Evolutionary conservation across 2,888 invertebrate species (phyloP).

Genomic region (Stenodera caucasica): DNA sequence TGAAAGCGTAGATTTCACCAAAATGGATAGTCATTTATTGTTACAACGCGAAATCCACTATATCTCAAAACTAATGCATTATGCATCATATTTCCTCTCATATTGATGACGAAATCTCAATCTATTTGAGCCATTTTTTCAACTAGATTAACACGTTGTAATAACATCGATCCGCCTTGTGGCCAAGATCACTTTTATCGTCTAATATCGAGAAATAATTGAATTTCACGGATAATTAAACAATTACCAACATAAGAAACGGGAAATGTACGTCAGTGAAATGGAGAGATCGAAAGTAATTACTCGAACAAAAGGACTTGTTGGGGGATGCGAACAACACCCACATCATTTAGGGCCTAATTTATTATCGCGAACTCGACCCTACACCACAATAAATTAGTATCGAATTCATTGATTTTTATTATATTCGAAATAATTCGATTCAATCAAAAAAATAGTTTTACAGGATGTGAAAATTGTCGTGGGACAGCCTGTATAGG

Average conservation of each 20-base stretch:
- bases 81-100: conserved; percentile 1
- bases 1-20: conserved; percentile 7
- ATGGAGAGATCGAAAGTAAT: neutral
- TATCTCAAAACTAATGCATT: neutral
- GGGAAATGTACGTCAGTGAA: neutral
- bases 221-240: conserved; percentile 12
- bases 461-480: too few species aligned
- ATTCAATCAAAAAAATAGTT: too few species aligned
- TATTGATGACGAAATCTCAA: neutral
- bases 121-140: conserved; percentile 10
- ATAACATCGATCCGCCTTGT: neutral
- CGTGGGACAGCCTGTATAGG: too few species aligned
- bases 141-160: neutral
- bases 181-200: neutral
- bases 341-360: neutral
- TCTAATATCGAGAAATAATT: neutral
- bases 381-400: too few species aligned
- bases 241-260: conserved; percentile 8
- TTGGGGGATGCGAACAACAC: neutral
- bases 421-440: too few species aligned
- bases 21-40: conserved; percentile 4
- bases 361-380: neutral
- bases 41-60: neutral
- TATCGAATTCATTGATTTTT: too few species aligned
- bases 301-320: neutral